These are phyloP conservation scores for Aromia moschata DNA, from an alignment of 2,888 invertebrate species.

Conservation along the genomic window DNA sequence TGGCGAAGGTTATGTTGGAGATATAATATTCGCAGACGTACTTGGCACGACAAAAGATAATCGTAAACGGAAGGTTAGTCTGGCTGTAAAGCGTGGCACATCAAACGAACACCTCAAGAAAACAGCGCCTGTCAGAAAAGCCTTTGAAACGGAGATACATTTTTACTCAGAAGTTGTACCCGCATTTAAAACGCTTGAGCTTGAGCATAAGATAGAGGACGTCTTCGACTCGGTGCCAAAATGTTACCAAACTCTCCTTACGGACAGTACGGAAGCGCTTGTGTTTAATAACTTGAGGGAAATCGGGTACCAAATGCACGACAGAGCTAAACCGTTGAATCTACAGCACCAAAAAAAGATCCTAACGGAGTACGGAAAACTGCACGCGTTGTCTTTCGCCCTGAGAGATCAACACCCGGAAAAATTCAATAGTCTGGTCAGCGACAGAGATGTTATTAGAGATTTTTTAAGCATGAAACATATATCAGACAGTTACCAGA, in stretches of 20 bases:
- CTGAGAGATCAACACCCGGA: constrained; percentile 29
- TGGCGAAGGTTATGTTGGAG: constrained; percentile 37
- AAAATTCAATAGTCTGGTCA: constrained; percentile 12
- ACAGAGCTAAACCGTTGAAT: constrained; percentile 32
- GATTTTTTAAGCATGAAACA: background rate
- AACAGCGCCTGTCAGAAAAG: background rate
- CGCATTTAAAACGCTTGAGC: constrained; percentile 33
- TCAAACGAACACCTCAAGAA: constrained; percentile 20
- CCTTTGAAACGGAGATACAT: constrained; percentile 34
- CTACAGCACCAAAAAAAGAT: constrained; percentile 34
- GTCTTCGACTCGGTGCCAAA: constrained; percentile 35
- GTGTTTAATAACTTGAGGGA: constrained; percentile 37
- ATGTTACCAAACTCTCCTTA: constrained; percentile 33
- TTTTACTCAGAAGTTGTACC: constrained; percentile 36
- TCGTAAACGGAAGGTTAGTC: constrained; percentile 1
- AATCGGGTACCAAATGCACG: constrained; percentile 33
- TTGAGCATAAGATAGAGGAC: constrained; percentile 20
- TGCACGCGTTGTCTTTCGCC: constrained; percentile 42
- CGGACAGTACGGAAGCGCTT: constrained; percentile 30
- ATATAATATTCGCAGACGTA: constrained; percentile 30
- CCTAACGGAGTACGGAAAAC: constrained; percentile 35
- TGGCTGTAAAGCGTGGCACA: constrained; percentile 32
- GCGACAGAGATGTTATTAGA: background rate
- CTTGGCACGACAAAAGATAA: constrained; percentile 15
- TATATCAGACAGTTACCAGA: background rate